Conservation (phyloP, 2,888 invertebrate genomes). For the Phaonia tiefii region DNA sequence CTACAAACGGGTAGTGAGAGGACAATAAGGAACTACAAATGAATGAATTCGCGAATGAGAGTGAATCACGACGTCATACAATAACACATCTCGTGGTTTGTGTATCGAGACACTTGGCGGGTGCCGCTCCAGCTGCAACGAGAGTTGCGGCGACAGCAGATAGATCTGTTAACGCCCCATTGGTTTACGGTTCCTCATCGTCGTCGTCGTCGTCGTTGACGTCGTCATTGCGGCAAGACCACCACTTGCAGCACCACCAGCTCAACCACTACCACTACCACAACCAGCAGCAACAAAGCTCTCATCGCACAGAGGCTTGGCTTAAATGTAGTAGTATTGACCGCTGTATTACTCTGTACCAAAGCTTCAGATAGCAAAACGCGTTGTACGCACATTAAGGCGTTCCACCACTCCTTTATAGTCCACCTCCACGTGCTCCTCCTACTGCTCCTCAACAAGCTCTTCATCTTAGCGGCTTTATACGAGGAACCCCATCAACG, state of each 20-base stretch:
- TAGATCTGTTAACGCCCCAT: neutral
- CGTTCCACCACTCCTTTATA: neutral
- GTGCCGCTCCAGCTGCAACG: neutral
- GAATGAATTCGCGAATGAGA: constrained; percentile 67
- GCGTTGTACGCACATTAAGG: constrained; percentile 37
- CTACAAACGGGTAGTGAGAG: neutral
- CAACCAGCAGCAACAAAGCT: neutral
- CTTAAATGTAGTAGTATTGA: constrained; percentile 58
- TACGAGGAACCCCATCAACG: neutral
- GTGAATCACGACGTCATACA: constrained; percentile 50
- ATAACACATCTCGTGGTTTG: constrained; percentile 46
- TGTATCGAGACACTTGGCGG: neutral
- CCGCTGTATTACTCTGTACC: constrained; percentile 43
- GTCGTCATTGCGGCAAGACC: constrained; percentile 1
- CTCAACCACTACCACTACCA: constrained; percentile 25
- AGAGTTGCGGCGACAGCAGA: constrained; percentile 17
- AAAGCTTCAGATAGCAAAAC: constrained; percentile 64
- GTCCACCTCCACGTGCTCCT: neutral
- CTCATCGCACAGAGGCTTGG: constrained; percentile 25
- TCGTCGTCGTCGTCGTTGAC: constrained; percentile 14
- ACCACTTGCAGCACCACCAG: neutral
- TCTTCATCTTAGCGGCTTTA: neutral
- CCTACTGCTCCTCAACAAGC: neutral
- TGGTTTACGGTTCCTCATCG: neutral
- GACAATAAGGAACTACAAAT: constrained; percentile 63